Base-by-base conservation (phyloP, 2,113 vertebrate genomes). In the Nyctibius bracteatus region DNA sequence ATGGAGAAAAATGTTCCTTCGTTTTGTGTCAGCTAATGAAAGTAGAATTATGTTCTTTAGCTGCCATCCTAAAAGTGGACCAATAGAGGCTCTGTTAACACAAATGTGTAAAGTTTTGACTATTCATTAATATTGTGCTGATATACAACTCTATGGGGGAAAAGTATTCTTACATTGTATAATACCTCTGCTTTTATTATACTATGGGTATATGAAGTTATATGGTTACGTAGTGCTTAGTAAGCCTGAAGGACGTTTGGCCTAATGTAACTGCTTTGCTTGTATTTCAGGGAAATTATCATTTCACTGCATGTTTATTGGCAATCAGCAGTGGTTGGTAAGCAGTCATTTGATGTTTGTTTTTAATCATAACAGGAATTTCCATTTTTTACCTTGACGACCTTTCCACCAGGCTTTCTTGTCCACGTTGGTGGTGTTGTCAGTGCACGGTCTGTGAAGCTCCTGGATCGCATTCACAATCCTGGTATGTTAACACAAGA, bases 381-480 rank as follows among this genome's bases (percentile, higher is more conserved):
- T 93, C 99, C 99, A 7, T 99, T 99, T 97, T 99, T 99, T 78
- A 99, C 99, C 37, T 85, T 99, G 98, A 99, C 99, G 27, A 98
- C 98, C 43, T 99, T 99, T 78, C 99, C 99, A 21, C 96, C 98
- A 44, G 99, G 98, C 49, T 99, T 99, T 93, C 99, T 99, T 13
- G 96, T 99, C 39, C 99, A 99, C 2, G 99, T 99, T 3, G 99
- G 99, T 7, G 99, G 99, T 10, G 99, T 99, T 62, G 99, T 99
- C 97, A 99, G 99, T 59, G 99, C 99, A 19, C 99, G 99, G 13
- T 99, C 99, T 1, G 99, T 99, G 96, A 99, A 99, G 97, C 98
- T 99, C 15, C 97, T 99, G 96, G 99, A 99, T 96, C 99, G 99
- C 65, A 99, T 99, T 89, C 99, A 99, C 97, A 99, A 99, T 97